A percentile compares a stretch with the other conserved stretches of the same genome.
Conservation (phyloP, 2,113 vertebrate species). For the Brachyhypopomus occidentalis region DNA sequence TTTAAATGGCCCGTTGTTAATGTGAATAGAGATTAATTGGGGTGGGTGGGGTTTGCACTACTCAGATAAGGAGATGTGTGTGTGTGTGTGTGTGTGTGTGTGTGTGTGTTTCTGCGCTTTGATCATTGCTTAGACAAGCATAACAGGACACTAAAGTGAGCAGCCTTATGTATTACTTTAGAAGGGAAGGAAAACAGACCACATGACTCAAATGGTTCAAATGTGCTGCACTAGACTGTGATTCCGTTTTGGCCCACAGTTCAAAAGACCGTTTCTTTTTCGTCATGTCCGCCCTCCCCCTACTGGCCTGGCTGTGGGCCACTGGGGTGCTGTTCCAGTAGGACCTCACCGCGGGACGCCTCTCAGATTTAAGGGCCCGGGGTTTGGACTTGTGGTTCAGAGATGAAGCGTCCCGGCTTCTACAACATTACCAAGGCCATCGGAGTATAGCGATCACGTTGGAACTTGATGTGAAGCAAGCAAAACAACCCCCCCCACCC, state of each 20-base stretch:
- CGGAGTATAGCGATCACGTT: conserved; percentile 4
- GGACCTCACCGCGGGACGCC: conserved; percentile 64
- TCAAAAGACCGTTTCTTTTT: conserved; percentile 62
- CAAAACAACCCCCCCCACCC: too few relatives aligned
- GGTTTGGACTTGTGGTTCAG: conserved; percentile 41
- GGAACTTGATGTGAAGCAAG: conserved; percentile 13
- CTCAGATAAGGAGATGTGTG: conserved; percentile 50
- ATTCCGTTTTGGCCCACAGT: conserved; percentile 73
- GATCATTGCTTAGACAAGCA: conserved; percentile 66
- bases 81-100: conserved; percentile 58
- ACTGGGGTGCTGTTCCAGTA: conserved; percentile 66
- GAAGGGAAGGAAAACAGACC: conserved; percentile 69
- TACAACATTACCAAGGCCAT: conserved; percentile 19
- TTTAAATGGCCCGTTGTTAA: conserved; percentile 70
- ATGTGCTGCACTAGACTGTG: conserved; percentile 71
- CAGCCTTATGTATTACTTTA: conserved; percentile 68
- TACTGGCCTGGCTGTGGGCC: conserved; percentile 45
- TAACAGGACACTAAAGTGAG: conserved; percentile 62
- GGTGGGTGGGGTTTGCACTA: conserved; percentile 34
- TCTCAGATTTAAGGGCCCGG: conserved; percentile 69
- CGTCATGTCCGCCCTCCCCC: conserved; percentile 3
- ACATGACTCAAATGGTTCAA: conserved; percentile 73
- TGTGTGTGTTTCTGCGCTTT: conserved; percentile 65
- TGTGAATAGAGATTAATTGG: conserved; percentile 69
- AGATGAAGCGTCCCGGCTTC: conserved; percentile 26